phyloP scores from a whole-genome alignment of 2,113 vertebrate species.

The Ornithorhynchus anatinus region DNA sequence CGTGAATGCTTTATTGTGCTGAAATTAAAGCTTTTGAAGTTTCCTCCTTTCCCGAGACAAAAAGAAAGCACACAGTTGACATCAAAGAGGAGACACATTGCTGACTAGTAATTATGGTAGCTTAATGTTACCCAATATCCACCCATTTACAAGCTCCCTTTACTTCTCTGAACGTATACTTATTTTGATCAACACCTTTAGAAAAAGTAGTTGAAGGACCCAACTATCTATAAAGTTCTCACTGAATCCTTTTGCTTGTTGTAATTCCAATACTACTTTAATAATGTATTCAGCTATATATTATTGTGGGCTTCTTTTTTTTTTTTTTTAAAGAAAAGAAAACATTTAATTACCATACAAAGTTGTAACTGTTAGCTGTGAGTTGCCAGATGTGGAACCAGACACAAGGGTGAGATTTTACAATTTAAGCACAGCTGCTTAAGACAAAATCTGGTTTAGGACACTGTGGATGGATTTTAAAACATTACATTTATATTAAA shows the following conservation, averaged over 20 bases:
- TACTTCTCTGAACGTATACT: conserved; percentile 53
- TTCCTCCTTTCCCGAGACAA: conserved; percentile 69
- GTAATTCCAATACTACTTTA: conserved; percentile 51
- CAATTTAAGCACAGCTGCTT: conserved; percentile 73
- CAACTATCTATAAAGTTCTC: conserved; percentile 52
- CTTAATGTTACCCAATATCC: conserved; percentile 57
- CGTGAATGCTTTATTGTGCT: conserved; percentile 67
- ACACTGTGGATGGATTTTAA: conserved; percentile 64
- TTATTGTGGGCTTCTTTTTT: conserved; percentile 36
- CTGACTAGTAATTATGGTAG: conserved; percentile 68
- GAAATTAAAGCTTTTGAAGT: conserved; percentile 78
- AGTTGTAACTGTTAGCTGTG: conserved; percentile 68
- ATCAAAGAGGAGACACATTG: conserved; percentile 72
- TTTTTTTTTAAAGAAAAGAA: conserved; percentile 53
- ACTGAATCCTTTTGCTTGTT: conserved; percentile 37
- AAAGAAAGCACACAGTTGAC: conserved; percentile 63
- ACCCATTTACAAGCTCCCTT: conserved; percentile 59
- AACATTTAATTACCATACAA: conserved; percentile 70
- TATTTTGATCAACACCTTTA: conserved; percentile 68
- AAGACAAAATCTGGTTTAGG: conserved; percentile 66
- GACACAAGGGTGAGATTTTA: conserved; percentile 79
- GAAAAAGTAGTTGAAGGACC: conserved; percentile 39
- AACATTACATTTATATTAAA: conserved; percentile 67
- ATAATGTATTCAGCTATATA: conserved; percentile 56
- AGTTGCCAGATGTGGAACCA: conserved; percentile 80